Evolutionary conservation across 2,888 invertebrate genomes (phyloP), one percentile per base, ranked within the genome.

Genomic region (Petrolisthes manimaculis): DNA sequence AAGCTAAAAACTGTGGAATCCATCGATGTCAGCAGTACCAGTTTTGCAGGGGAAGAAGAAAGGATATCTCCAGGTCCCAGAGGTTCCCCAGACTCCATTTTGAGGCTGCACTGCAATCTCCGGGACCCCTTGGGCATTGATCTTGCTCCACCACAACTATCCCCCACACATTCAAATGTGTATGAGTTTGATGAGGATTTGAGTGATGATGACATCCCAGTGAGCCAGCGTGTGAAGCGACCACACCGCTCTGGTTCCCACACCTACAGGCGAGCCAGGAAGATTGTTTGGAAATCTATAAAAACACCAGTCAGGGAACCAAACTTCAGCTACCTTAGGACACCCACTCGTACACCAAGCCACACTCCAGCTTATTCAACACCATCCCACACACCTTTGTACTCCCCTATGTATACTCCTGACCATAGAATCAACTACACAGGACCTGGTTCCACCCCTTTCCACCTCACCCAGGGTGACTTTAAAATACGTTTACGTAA

Each of bases 51-150:
- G 53, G 78, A 78, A 37, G 53, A n/a, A 53, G 67, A 69, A 6
- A 61, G 54, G 4, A 8, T 78, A 24, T 85, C 79, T 24, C 69
- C 85, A 21, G 24, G 21, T 14, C 51, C 83, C 54, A 78, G 75
- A 53, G 83, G 51, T 9, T 87, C 86, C 21, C 89, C 89, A 56
- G 89, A 89, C 14, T 69, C 83, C 51, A 21, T 89, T 9, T 78
- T 82, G 21, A n/a, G 71, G n/a, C 83, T 89, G n/a, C 89, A 86
- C 51, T 83, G 75, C 67, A 79, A 91, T 55, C 86, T 85, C 5
- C 86, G 85, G 14, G 91, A 91, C 54, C 91, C 91, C 21, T 74
- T 91, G 37, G 91, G 91, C 4, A 91, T 91, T 69, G 88, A 89
- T 74, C 14, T 53, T 18, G 12, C 67, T 75, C 53, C n/a, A 37